Conservation (phyloP, 2,113 vertebrate species). For the Lipotes vexillifer region DNA sequence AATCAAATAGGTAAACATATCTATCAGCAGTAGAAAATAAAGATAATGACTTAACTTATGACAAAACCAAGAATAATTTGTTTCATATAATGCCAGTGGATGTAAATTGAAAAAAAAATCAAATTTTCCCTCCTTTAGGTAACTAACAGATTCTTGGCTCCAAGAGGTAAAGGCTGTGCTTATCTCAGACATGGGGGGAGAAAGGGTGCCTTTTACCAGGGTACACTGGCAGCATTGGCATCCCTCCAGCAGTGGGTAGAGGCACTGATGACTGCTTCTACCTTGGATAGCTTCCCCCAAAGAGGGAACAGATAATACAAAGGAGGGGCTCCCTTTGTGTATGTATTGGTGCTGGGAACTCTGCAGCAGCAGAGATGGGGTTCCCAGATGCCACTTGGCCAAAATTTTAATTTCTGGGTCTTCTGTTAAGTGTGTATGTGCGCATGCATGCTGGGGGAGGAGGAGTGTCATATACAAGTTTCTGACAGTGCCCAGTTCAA, state of each 20-base stretch:
- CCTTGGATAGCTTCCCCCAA: neutral
- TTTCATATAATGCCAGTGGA: neutral
- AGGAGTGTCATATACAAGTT: neutral
- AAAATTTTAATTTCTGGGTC: neutral
- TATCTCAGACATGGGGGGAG: neutral
- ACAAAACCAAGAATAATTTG: neutral
- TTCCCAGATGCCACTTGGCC: neutral
- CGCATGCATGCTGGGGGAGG: neutral
- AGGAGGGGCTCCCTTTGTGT: neutral
- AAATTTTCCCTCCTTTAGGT: neutral
- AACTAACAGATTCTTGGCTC: neutral
- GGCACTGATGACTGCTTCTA: neutral
- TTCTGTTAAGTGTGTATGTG: neutral
- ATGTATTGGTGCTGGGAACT: neutral
- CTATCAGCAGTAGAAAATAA: constrained; percentile 1
- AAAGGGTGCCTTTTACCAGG: neutral
- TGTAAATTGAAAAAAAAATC: neutral
- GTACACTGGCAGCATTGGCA: neutral
- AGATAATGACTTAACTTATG: neutral
- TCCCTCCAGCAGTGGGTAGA: neutral
- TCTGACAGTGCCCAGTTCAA: neutral
- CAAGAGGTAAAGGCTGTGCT: neutral
- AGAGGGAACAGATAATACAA: neutral
- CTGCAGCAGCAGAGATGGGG: neutral
- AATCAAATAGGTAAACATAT: neutral